Evolutionary conservation across 2,888 invertebrate species (phyloP), one percentile per base, ranked within the genome.

Genomic region (Altica lythri): DNA sequence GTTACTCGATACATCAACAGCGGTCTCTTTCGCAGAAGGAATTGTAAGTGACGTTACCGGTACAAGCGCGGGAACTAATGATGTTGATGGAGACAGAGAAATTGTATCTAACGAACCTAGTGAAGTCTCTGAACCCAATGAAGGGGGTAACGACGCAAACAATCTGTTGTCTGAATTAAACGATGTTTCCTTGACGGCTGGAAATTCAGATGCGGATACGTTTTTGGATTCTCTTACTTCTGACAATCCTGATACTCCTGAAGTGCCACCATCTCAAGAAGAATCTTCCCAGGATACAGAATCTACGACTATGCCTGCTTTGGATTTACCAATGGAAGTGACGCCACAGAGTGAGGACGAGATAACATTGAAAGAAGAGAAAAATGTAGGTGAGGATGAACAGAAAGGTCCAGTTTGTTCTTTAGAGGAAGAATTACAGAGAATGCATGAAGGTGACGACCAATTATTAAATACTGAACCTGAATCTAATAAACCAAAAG

Each of bases 361-460:
- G n/a, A 32, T 5, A n/a, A 10, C 29, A n/a, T 44, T 42, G 9
- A 18, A 10, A 1, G 16, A 34, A 27, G 45, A 35, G 6, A 22
- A 32, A 22, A 16, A 27, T 2, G 14, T 49, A 12, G 35, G 16
- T n/a, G 55, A 43, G 5, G 10, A 9, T n/a, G 30, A 37, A 22
- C 32, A 48, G 9, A 32, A 45, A 17, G 40, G 49, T 25, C 43
- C 57, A 17, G 57, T 60, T 12, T 58, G 50, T 32, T 25, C 51
- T 13, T 47, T 60, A 14, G 60, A 60, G 29, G 60, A 60, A 13
- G 60, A 60, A 30, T 17, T 60, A 25, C 47, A 60, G 42, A 47
- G 60, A 27, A 48, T 60, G 38, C 60, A 60, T 22, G 60, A 58
- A 17, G 60, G 55, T 2, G 60, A 58, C 14, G 27, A 47, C n/a